Percentiles rank a stretch among this genome's conserved stretches.
These are phyloP conservation scores for Daphoenositta chrysoptera DNA, from an alignment of 2,113 vertebrate genomes.

Conservation along the genomic window DNA sequence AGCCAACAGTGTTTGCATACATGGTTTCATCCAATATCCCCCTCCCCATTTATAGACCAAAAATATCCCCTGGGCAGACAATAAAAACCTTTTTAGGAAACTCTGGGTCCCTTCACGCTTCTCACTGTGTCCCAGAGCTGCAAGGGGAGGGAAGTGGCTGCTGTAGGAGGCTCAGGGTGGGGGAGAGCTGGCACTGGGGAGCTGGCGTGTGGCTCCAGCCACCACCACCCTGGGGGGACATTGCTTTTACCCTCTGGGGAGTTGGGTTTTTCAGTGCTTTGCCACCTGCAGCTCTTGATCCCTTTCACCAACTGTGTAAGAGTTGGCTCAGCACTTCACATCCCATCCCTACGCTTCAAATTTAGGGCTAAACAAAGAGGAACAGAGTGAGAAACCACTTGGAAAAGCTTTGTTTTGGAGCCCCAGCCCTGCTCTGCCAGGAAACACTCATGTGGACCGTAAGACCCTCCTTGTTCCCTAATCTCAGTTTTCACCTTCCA, in stretches of 20 bases:
- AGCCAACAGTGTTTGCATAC: not conserved
- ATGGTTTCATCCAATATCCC: not conserved
- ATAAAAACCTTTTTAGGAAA: not conserved
- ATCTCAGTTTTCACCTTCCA: not conserved
- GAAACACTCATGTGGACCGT: fast-evolving
- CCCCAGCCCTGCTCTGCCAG: not conserved
- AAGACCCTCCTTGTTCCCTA: not conserved
- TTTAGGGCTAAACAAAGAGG: not conserved
- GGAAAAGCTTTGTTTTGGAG: not conserved
- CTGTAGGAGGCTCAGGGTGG: fast-evolving
- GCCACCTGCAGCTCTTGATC: not conserved
- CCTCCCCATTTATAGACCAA: not conserved
- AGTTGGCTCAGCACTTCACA: not conserved
- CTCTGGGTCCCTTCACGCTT: not conserved
- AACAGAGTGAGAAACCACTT: not conserved
- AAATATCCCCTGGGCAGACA: not conserved
- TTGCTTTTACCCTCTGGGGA: not conserved
- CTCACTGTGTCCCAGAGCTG: fast-evolving
- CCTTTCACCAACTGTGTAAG: not conserved
- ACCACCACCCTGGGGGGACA: fast-evolving
- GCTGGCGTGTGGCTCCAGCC: not conserved
- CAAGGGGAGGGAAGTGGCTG: not conserved
- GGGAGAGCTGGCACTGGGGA: not conserved
- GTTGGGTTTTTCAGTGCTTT: not conserved
- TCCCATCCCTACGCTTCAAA: fast-evolving